phyloP scores from a whole-genome alignment of 1,140 invertebrate genomes.

The Anastrepha obliqua region DNA sequence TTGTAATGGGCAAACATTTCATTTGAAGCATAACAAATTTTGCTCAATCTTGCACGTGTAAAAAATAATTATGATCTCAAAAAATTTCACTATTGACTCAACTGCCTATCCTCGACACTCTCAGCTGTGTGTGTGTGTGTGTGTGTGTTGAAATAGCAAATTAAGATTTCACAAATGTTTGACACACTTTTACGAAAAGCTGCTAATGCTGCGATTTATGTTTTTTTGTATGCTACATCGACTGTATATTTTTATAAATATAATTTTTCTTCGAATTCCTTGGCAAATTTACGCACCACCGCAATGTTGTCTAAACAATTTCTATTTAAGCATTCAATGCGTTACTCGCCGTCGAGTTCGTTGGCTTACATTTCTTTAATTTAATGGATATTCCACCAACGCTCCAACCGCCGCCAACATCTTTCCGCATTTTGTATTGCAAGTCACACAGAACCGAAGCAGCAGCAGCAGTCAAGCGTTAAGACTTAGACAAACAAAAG shows the following conservation, averaged over 20 bases:
- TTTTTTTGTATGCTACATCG: neutral
- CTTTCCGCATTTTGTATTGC: neutral
- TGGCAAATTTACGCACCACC: constrained; percentile 22
- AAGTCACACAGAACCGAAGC: neutral
- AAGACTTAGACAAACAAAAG: constrained; percentile 17
- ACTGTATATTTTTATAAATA: neutral
- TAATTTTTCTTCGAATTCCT: neutral
- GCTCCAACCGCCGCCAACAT: constrained; percentile 3
- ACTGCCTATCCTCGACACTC: neutral
- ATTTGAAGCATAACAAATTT: too few relatives aligned
- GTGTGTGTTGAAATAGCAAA: neutral
- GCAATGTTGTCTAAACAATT: constrained; percentile 13
- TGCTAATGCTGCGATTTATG: neutral
- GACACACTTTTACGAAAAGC: constrained; percentile 7
- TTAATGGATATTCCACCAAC: constrained; percentile 11
- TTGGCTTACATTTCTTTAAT: constrained; percentile 31
- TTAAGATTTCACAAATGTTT: constrained; percentile 37
- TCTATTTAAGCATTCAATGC: constrained; percentile 45
- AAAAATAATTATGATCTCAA: constrained; percentile 1
- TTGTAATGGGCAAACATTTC: too few relatives aligned
- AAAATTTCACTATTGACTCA: neutral
- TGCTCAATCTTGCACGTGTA: neutral
- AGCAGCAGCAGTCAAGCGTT: neutral
- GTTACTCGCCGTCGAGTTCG: constrained; percentile 6
- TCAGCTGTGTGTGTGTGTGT: neutral